Percentiles rank a stretch among this genome's conserved stretches.
Evolutionary conservation across 2,113 vertebrate genomes (phyloP).

Genomic region (Columba livia): DNA sequence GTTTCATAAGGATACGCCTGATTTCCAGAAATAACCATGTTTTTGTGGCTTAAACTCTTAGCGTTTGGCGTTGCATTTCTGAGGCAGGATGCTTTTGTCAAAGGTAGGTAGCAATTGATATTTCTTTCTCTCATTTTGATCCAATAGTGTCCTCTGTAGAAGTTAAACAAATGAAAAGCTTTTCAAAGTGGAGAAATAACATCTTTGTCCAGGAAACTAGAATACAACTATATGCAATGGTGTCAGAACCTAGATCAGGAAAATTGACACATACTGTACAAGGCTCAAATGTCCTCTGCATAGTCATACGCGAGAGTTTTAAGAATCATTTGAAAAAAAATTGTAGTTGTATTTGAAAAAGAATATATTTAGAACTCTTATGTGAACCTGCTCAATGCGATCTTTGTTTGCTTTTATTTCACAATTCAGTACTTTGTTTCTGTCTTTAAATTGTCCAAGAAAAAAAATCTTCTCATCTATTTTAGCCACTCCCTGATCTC

Average conservation of each 20-base stretch:
- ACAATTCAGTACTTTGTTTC: background rate
- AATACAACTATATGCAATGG: background rate
- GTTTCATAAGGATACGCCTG: conserved; percentile 71
- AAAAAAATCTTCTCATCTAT: background rate
- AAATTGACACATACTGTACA: background rate
- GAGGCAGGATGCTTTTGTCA: conserved; percentile 28
- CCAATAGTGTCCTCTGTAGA: background rate
- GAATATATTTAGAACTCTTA: background rate
- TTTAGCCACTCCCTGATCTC: background rate
- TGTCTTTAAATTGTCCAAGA: background rate
- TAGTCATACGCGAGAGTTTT: background rate
- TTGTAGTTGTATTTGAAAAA: background rate
- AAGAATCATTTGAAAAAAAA: background rate
- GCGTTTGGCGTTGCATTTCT: conserved; percentile 76
- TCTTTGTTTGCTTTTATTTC: background rate
- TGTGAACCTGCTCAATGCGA: background rate
- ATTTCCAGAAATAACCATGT: conserved; percentile 85
- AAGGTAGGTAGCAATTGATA: conserved; percentile 63
- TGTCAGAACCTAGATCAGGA: background rate
- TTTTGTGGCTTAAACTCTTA: conserved; percentile 79
- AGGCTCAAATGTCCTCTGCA: background rate
- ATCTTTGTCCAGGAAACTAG: background rate
- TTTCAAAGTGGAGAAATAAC: background rate
- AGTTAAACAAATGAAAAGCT: background rate
- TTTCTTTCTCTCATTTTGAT: conserved; percentile 19